These are phyloP conservation scores for Heliconius erato DNA, from an alignment of 2,888 invertebrate species.

Conservation along the genomic window DNA sequence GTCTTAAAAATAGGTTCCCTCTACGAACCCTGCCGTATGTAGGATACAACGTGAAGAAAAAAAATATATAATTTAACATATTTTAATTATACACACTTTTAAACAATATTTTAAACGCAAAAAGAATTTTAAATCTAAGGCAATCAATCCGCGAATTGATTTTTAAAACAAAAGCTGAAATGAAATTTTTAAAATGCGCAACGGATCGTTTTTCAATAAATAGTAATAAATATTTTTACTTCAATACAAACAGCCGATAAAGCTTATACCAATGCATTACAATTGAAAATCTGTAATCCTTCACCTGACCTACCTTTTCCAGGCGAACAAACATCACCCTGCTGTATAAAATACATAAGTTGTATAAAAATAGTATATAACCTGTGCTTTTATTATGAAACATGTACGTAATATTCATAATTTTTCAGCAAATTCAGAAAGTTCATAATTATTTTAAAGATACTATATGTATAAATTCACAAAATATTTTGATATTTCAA, in stretches of 20 bases:
- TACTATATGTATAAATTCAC: background rate
- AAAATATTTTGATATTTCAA: background rate
- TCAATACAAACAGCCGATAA: background rate
- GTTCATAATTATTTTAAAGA: background rate
- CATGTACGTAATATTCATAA: background rate
- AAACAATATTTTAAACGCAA: background rate
- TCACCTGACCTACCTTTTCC: constrained; percentile 28
- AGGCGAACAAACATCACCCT: constrained; percentile 28
- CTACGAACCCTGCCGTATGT: too few relatives aligned
- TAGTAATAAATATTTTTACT: background rate
- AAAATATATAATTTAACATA: background rate
- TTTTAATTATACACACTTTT: background rate
- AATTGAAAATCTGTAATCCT: constrained; percentile 27
- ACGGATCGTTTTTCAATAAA: background rate
- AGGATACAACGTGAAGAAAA: background rate
- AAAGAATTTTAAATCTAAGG: background rate
- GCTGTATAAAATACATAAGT: background rate
- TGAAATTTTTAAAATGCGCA: background rate
- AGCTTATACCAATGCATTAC: constrained; percentile 14
- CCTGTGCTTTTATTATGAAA: background rate
- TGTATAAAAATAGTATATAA: background rate
- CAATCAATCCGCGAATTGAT: background rate
- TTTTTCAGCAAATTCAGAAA: too few relatives aligned
- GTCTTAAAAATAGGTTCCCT: too few relatives aligned
- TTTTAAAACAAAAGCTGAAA: background rate